Evolutionary conservation across 2,888 invertebrate genomes (phyloP).

Genomic region (Rhimphoctona megacephalus): DNA sequence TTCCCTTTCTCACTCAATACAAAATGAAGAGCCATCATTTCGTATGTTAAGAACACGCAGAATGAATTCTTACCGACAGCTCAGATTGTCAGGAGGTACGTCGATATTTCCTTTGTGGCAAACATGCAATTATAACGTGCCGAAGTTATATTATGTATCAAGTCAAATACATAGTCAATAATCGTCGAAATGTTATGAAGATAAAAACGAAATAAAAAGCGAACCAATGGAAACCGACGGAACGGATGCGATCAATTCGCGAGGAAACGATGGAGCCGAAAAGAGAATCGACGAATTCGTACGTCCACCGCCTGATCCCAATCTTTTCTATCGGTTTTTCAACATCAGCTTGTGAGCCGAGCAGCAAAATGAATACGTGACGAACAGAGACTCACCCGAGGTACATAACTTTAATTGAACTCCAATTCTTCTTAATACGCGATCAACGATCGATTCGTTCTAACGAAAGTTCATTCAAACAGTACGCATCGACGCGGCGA

Average conservation of each 20-base stretch:
- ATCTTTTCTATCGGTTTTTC: too few species aligned
- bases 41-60: slow-evolving; percentile 17
- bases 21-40: slow-evolving; percentile 10
- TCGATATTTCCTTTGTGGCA: neutral
- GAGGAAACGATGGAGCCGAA: neutral
- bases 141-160: slow-evolving; percentile 30
- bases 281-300: too few species aligned
- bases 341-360: too few species aligned
- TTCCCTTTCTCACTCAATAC: slow-evolving; percentile 37
- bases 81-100: slow-evolving; percentile 9
- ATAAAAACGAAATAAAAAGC: slow-evolving; percentile 20
- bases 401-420: neutral
- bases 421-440: slow-evolving; percentile 4
- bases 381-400: neutral
- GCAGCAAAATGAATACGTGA: neutral
- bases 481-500: slow-evolving; percentile 18
- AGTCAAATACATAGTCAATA: slow-evolving; percentile 1
- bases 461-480: slow-evolving; percentile 20
- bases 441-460: slow-evolving; percentile 11
- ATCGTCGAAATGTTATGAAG: slow-evolving; percentile 9
- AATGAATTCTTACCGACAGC: neutral
- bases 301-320: too few species aligned
- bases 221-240: neutral
- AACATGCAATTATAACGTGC: slow-evolving; percentile 25
- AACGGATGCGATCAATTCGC: neutral